Conservation (phyloP, 1,140 invertebrate species). For the Megalonaias nervosa region DNA sequence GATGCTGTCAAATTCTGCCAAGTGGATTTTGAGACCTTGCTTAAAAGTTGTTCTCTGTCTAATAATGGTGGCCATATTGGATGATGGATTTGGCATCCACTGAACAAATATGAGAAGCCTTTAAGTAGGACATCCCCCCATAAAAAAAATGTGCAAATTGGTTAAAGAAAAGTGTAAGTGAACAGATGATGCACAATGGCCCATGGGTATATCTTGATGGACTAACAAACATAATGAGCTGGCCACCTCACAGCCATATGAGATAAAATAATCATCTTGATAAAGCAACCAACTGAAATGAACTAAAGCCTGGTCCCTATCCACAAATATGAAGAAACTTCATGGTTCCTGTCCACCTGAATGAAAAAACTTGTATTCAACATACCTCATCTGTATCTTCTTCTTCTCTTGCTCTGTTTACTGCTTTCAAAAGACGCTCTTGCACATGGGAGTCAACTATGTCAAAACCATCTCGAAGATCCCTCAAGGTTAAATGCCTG, state of each 20-base stretch:
- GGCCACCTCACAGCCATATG: too few relatives aligned
- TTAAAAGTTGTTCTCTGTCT: too few relatives aligned
- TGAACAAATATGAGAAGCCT: not conserved
- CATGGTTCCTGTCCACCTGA: too few relatives aligned
- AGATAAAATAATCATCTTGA: too few relatives aligned
- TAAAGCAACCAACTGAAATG: too few relatives aligned
- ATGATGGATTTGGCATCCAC: too few relatives aligned
- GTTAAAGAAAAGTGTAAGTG: not conserved
- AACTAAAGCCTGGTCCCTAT: not conserved
- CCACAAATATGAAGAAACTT: too few relatives aligned
- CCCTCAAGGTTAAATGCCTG: constrained; percentile 51
- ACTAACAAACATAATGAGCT: not conserved
- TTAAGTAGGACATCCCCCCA: not conserved
- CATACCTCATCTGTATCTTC: constrained; percentile 54
- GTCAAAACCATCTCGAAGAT: constrained; percentile 54
- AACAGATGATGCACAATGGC: not conserved
- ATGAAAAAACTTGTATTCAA: too few relatives aligned
- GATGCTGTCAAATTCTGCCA: too few relatives aligned
- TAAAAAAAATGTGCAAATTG: not conserved
- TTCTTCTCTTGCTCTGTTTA: constrained; percentile 53
- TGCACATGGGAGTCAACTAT: constrained; percentile 48
- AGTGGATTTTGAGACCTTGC: too few relatives aligned
- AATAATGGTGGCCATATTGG: too few relatives aligned
- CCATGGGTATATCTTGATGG: not conserved
- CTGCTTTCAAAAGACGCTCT: constrained; percentile 49